Evolutionary conservation across 2,797 vertebrate species (phyloP), one percentile per base, ranked within the genome.

Genomic region (Sebastes minor): DNA sequence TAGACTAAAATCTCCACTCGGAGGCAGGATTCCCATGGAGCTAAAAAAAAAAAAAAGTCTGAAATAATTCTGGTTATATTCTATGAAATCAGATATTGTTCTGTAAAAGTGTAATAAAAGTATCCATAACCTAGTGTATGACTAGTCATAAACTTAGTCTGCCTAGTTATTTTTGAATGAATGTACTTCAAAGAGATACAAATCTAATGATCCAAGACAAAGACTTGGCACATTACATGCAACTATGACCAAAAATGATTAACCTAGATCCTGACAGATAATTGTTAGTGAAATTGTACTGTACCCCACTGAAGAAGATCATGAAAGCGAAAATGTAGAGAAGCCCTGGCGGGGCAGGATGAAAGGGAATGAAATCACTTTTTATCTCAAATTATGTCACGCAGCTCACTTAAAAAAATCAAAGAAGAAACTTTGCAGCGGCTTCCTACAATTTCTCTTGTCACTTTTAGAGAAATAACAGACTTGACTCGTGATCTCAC

Each of bases 291-390:
- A 80, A 38, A 80, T 20, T 74, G 64, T 52, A 4, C 8, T 78
- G 28, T 56, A 62, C 49, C 57, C 56, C 18, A 32, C n/a, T 66
- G 22, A 68, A 57, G 30, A 76, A 42, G 38, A 55, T 42, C 28
- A 64, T 74, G 27, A 78, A 83, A 85, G 68, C 13, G 22, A 16
- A 78, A 63, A 66, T 62, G 11, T 57, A 71, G 11, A 80, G 46
- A 74, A 57, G 6, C 8, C 16, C 53, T n/a, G 30, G 49, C 3
- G 2, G 75, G 28, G n/a, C 4, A 38, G 28, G 14, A 78, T 79
- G 35, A 82, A 86, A 82, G 38, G 4, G 6, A 35, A 22, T 57
- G 4, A 8, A 70, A 52, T 76, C 9, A 5, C 64, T 71, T 74
- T 76, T 68, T 27, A 69, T 53, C 30, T 80, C 25, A 60, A 18